phyloP scores from a whole-genome alignment of 2,797 vertebrate species.

The Sebastes glaucus region DNA sequence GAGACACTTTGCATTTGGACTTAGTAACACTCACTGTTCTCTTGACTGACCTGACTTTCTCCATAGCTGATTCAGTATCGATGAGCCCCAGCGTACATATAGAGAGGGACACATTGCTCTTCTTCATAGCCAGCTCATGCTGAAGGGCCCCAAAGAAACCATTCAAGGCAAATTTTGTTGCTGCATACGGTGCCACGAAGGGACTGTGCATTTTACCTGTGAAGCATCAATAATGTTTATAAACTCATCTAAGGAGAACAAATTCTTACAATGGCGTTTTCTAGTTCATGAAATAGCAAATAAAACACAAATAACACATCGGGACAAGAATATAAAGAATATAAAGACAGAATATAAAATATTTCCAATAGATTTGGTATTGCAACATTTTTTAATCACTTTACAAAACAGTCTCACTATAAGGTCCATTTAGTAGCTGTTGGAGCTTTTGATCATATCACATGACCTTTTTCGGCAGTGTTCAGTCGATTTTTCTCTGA shows the following conservation, averaged over 20 bases:
- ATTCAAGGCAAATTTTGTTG: conserved; percentile 88
- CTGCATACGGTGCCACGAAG: conserved; percentile 82
- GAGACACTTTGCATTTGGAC: not conserved
- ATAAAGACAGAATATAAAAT: not conserved
- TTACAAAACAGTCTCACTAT: not conserved
- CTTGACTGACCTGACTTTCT: conserved; percentile 80
- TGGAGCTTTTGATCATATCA: not conserved
- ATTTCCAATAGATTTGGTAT: not conserved
- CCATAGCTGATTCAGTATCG: conserved; percentile 81
- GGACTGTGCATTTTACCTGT: conserved; percentile 84
- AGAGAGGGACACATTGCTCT: conserved; percentile 84
- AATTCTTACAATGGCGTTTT: not conserved
- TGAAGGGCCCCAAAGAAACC: conserved; percentile 87
- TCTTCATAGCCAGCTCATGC: conserved; percentile 87
- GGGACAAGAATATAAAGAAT: not conserved
- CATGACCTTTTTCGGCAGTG: not conserved
- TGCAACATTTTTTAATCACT: not conserved
- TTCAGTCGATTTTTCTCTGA: not conserved
- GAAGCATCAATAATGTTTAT: conserved; percentile 1
- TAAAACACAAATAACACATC: not conserved
- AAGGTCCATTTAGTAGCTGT: not conserved
- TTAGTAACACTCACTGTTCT: not conserved
- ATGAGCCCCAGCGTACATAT: conserved; percentile 87
- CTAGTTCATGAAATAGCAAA: not conserved
- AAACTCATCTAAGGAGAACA: not conserved